Evolutionary conservation across 2,797 vertebrate species (phyloP).

Genomic region (Cottoperca gobio): DNA sequence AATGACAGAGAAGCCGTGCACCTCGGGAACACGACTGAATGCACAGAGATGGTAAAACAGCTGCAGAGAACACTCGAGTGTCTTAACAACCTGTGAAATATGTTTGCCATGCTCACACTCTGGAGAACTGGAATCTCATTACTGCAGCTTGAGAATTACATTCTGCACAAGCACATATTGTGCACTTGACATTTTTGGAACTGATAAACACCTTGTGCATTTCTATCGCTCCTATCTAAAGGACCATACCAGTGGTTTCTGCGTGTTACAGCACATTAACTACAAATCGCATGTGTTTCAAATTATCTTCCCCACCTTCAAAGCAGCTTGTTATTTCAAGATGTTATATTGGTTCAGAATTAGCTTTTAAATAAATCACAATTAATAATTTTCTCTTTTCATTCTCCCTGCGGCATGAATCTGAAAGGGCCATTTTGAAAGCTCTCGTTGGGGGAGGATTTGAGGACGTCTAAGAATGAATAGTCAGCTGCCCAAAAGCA

Average conservation of each 20-base stretch:
- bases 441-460: not conserved
- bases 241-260: not conserved
- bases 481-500: not conserved
- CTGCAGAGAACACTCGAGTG: not conserved
- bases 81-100: slow-evolving; percentile 12
- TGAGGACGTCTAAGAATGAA: not conserved
- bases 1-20: not conserved
- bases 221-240: not conserved
- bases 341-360: not conserved
- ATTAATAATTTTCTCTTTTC: not conserved
- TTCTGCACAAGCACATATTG: slow-evolving; percentile 1
- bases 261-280: slow-evolving; percentile 6
- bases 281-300: not conserved
- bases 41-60: not conserved
- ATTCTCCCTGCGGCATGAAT: not conserved
- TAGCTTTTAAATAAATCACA: not conserved
- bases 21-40: not conserved
- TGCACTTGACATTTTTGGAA: slow-evolving; percentile 15
- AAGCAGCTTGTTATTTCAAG: not conserved
- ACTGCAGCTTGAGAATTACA: not conserved
- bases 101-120: not conserved
- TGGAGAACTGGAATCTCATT: not conserved
- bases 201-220: not conserved
- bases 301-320: not conserved
- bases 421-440: not conserved